A percentile compares a stretch with the other conserved stretches of the same genome.
phyloP scores from a whole-genome alignment of 2,797 vertebrate genomes.

The Peromyscus aztecus region DNA sequence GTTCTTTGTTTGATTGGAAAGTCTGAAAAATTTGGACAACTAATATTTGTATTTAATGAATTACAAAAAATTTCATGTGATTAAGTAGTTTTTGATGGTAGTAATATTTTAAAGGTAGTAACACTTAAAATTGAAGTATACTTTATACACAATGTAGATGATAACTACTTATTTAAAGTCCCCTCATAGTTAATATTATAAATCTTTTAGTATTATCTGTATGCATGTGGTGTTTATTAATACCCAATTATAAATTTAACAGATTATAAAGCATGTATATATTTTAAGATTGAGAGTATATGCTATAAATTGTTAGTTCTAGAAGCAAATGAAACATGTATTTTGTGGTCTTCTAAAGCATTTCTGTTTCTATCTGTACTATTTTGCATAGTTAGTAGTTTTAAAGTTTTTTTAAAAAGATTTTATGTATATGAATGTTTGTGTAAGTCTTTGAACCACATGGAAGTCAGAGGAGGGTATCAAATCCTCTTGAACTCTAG shows the following conservation, averaged over 20 bases:
- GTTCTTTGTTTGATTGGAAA: not conserved
- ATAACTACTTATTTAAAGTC: not conserved
- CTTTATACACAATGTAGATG: not conserved
- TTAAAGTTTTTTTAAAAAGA: not conserved
- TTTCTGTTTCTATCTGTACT: not conserved
- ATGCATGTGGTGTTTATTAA: not conserved
- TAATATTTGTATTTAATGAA: not conserved
- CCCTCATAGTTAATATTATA: not conserved
- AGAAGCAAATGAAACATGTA: not conserved
- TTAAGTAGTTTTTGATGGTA: not conserved
- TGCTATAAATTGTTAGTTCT: not conserved
- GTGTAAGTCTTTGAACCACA: not conserved
- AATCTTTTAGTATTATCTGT: not conserved
- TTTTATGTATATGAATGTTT: not conserved
- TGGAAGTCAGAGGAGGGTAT: not conserved
- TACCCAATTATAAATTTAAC: not conserved
- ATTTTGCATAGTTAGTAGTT: not conserved
- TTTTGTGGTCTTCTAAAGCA: not conserved
- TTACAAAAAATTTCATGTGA: not conserved
- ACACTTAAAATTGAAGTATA: not conserved
- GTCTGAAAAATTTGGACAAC: not conserved
- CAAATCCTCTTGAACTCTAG: too few relatives aligned
- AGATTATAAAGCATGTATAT: not conserved
- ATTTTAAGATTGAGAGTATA: not conserved
- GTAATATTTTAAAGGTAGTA: not conserved